phyloP scores from a whole-genome alignment of 1,140 invertebrate species.

The Hylaeus volcanicus region DNA sequence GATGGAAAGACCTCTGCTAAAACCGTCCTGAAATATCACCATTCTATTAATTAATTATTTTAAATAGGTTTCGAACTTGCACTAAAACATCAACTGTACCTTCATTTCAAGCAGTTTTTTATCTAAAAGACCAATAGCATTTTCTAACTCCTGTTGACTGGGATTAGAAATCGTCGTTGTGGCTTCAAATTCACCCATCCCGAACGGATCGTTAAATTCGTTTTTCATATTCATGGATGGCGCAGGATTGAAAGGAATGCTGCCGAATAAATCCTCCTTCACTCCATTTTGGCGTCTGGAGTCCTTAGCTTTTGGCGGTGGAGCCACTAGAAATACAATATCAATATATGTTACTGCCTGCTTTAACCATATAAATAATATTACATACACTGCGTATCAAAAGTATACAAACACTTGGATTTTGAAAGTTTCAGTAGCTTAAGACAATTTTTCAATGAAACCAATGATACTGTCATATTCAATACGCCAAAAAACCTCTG shows the following conservation, averaged over 20 bases:
- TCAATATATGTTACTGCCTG: no score
- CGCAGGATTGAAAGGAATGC: constrained; percentile 82
- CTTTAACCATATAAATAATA: no score
- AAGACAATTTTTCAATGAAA: no score
- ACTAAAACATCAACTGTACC: constrained; percentile 77
- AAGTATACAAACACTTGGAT: no score
- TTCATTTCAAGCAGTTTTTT: constrained; percentile 92
- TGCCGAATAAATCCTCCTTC: constrained; percentile 82
- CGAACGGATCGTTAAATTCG: constrained; percentile 84
- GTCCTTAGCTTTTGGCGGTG: constrained; percentile 89
- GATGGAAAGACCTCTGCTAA: constrained; percentile 89
- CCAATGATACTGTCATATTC: no score
- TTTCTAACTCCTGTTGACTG: constrained; percentile 84
- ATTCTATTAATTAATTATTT: neutral
- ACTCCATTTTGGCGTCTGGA: constrained; percentile 83
- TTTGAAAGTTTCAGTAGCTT: no score
- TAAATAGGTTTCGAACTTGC: neutral
- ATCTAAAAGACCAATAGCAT: constrained; percentile 88
- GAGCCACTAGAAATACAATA: constrained; percentile 84
- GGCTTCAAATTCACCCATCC: constrained; percentile 88
- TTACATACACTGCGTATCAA: no score
- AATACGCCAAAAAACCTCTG: no score
- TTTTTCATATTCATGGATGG: constrained; percentile 76
- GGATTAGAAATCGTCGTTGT: constrained; percentile 76
- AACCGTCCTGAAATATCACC: constrained; percentile 86